Conservation (phyloP, 2,113 vertebrate genomes). For the Bucco capensis region DNA sequence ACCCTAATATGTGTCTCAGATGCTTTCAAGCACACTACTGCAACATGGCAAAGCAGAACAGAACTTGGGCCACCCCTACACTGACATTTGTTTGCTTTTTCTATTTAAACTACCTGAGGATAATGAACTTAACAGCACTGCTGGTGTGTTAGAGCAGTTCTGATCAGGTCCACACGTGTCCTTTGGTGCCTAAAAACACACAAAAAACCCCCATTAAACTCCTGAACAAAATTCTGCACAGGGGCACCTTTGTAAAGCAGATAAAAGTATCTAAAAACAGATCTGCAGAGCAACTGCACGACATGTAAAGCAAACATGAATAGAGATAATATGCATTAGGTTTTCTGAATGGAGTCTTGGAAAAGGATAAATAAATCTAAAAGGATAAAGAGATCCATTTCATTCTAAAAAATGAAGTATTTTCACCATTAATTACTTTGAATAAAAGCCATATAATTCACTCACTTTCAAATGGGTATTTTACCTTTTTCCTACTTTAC, state of each 20-base stretch:
- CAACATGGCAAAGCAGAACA: background rate
- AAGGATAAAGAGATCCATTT: background rate
- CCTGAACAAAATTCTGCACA: background rate
- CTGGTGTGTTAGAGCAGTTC: background rate
- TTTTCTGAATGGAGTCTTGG: background rate
- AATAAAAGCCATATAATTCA: background rate
- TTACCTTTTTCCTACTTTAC: background rate
- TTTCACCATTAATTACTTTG: background rate
- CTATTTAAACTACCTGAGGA: background rate
- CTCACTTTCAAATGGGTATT: background rate
- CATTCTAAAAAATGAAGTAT: background rate
- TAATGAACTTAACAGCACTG: background rate
- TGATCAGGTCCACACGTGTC: background rate
- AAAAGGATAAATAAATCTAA: background rate
- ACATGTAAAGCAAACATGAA: background rate
- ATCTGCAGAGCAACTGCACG: background rate
- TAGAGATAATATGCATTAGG: background rate
- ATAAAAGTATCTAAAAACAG: background rate
- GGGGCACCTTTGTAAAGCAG: background rate
- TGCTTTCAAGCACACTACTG: background rate
- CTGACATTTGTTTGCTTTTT: background rate
- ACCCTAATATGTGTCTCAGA: background rate
- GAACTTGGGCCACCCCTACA: background rate
- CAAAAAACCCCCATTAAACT: background rate
- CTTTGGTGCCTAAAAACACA: background rate